Base-by-base conservation (phyloP, 2,888 invertebrate species). In the Synanthedon myopaeformis region DNA sequence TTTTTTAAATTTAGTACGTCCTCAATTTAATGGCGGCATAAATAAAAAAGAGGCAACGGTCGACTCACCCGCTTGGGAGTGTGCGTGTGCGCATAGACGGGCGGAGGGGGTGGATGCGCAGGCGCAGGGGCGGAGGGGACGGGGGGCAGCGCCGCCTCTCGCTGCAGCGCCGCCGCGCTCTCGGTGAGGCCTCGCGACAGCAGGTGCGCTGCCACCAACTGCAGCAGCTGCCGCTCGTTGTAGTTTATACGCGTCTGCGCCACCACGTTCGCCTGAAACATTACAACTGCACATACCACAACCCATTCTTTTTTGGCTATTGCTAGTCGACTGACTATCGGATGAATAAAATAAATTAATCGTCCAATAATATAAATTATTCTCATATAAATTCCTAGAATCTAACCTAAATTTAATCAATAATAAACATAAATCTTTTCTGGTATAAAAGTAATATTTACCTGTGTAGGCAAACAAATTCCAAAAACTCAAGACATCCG, bases 181-280 rank as follows among this genome's bases (percentile, higher is more conserved):
- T 93, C 93, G 0, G 72, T 56, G 52, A 94, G 89, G 0, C 95
- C 97, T 65, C 95, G 92, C 3, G 91, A 90, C 41, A 91, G 72
- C 53, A 99, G 88, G 84, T 98, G 97, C 55, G 95, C 93, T 68
- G 96, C 92, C 51, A 99, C 97, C 11, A 99, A 86, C 74, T 97
- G 96, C 62, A 97, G 91, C 42, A 99, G 86, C 77, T 99, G 98
- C 50, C 94, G 92, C 74, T 97, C 96, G 79, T 98, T 96, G 89
- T 95, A 99, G 69, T 94, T 94, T 57, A 99, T 98, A 59, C 94
- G 92, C 0, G 99, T 99, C 80, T 98, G 97, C 0, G 98, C 97
- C 0, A 99, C 97, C 50, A 99, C 96, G 79, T 96, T 96, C 0
- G 97, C 95, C 92, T 92, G 70, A 2, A 69, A 72, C 35, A 10